Percentiles rank a stretch among this genome's conserved stretches.
These are phyloP conservation scores for Trachelus iudaicus DNA, from an alignment of 2,888 invertebrate species.

Conservation along the genomic window DNA sequence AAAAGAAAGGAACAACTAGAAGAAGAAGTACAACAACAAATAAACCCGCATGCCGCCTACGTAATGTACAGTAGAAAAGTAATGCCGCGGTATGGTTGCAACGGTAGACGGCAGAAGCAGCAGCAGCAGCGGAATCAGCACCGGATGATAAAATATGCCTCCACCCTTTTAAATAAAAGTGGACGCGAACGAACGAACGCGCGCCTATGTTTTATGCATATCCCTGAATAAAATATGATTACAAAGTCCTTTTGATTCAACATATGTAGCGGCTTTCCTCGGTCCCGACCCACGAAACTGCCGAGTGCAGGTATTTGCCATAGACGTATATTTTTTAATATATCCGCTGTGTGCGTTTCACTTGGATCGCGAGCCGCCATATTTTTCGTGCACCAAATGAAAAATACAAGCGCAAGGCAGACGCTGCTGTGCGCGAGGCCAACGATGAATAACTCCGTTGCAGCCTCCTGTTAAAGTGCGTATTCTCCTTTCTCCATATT, in stretches of 20 bases:
- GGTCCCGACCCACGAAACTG: constrained; percentile 7
- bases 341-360: neutral
- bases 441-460: neutral
- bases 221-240: constrained; percentile 55
- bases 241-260: constrained; percentile 53
- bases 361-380: neutral
- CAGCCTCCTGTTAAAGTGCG: neutral
- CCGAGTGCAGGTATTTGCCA: constrained; percentile 14
- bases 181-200: constrained; percentile 37
- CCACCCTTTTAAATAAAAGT: constrained; percentile 40
- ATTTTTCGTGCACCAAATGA: neutral
- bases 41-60: neutral
- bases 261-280: constrained; percentile 41
- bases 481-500: neutral
- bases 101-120: constrained; percentile 14
- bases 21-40: constrained; percentile 8
- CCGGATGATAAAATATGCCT: constrained; percentile 33
- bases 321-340: neutral
- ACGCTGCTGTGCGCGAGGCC: neutral
- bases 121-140: constrained; percentile 15
- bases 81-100: constrained; percentile 12
- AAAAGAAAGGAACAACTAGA: neutral
- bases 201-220: constrained; percentile 52
- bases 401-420: neutral
- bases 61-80: constrained; percentile 14